Evolutionary conservation across 2,888 invertebrate genomes (phyloP), one percentile per base, ranked within the genome.

Genomic region (Diarsia mendica): DNA sequence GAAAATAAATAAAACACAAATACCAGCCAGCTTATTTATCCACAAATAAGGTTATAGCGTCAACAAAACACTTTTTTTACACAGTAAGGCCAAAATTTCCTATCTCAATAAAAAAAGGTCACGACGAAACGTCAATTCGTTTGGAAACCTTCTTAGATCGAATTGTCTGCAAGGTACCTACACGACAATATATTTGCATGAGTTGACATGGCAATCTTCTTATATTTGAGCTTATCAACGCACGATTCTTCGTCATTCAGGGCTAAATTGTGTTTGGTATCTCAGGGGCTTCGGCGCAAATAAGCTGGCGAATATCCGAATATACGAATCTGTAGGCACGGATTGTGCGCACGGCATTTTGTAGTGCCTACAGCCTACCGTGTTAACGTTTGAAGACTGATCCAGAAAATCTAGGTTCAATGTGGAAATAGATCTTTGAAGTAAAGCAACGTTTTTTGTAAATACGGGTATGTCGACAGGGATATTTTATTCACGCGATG

Each of bases 61-160:
- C 88, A 89, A 86, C 88, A 88, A 87, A 90, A 88, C 77, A 79
- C 77, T 85, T 79, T 86, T 85, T 85, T 82, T 80, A 84, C 80
- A 78, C 75, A 82, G 87, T 72, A 77, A 60, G 82, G 83, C 84
- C 85, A 88, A 89, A 86, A 91, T 91, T 90, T 90, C 89, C 88
- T 89, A 89, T 88, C 89, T 86, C 92, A 89, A 92, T 93, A 93
- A 93, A 94, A 82, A 93, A 94, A 91, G 93, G 93, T 92, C 91
- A 86, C 88, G 89, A 86, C 87, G 89, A 89, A 91, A 92, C 89
- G 91, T 90, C 93, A 91, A 92, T 93, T 92, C 84, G 84, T 85
- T 87, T 80, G 86, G 86, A 86, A 91, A 90, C 91, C 91, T 88
- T 89, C 90, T 89, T 85, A 89, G 91, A 94, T 93, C 92, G 92